Conservation (phyloP, 2,888 invertebrate genomes). For the Metallyticus violacea region DNA sequence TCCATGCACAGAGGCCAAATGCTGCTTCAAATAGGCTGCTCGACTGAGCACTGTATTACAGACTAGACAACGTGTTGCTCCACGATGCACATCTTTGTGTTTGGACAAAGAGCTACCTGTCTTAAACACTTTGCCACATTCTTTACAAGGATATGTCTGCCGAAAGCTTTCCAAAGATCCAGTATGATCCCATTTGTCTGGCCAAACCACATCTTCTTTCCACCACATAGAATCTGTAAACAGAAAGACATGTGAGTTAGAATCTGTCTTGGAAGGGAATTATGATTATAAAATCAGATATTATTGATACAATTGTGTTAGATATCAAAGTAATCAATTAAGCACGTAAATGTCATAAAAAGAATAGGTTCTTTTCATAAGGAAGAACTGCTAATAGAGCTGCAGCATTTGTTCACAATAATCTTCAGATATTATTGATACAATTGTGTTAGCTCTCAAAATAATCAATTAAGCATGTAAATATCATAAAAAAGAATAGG, state of each 20-base stretch:
- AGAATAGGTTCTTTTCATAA: too few species aligned
- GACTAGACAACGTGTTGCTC: conserved; percentile 62
- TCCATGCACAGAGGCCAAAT: conserved; percentile 37
- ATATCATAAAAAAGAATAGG: too few species aligned
- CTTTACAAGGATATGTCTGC: conserved; percentile 46
- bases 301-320: too few species aligned
- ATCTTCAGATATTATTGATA: too few species aligned
- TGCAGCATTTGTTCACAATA: too few species aligned
- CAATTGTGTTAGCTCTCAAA: too few species aligned
- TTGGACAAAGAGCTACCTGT: conserved; percentile 60
- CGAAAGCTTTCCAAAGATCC: background rate
- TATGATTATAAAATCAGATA: too few species aligned
- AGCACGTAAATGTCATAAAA: too few species aligned
- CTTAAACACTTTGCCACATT: conserved; percentile 60
- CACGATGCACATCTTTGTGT: conserved; percentile 61
- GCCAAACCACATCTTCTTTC: background rate
- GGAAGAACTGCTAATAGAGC: too few species aligned
- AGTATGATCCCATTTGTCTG: background rate
- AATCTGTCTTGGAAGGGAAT: background rate
- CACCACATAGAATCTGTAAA: background rate
- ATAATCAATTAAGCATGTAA: too few species aligned
- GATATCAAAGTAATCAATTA: too few species aligned
- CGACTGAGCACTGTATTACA: conserved; percentile 60
- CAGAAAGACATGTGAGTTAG: background rate
- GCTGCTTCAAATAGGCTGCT: conserved; percentile 21